Percentiles rank a stretch among this genome's conserved stretches.
Evolutionary conservation across 2,888 invertebrate genomes (phyloP).

Genomic region (Suillia variegata): DNA sequence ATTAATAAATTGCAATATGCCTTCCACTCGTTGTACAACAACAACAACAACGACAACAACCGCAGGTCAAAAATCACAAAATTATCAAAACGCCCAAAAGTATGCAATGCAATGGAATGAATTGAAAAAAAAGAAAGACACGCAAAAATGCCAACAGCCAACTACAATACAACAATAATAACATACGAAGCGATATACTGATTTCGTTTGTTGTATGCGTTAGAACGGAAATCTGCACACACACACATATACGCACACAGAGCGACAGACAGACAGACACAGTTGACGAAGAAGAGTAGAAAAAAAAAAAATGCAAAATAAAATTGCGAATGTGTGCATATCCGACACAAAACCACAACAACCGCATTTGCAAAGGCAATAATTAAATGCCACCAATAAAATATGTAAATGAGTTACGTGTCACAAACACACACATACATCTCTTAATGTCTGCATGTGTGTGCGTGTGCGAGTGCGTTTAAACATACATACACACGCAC

Average conservation of each 20-base stretch:
- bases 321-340: too few relatives aligned
- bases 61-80: not conserved
- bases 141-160: not conserved
- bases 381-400: constrained; percentile 57
- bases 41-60: constrained; percentile 2
- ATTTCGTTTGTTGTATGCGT: too few relatives aligned
- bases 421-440: constrained; percentile 1
- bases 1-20: too few relatives aligned
- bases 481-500: not conserved
- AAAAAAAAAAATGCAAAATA: too few relatives aligned
- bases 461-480: not conserved
- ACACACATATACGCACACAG: too few relatives aligned
- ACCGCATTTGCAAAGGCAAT: constrained; percentile 42
- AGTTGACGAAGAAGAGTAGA: too few relatives aligned
- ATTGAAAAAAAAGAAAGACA: not conserved
- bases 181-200: too few relatives aligned
- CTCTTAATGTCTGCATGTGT: not conserved
- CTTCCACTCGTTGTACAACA: too few relatives aligned
- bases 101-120: constrained; percentile 8
- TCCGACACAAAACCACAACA: constrained; percentile 6
- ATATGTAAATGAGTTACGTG: constrained; percentile 54
- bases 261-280: too few relatives aligned
- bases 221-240: too few relatives aligned
- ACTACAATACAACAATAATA: too few relatives aligned
- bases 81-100: constrained; percentile 10